A percentile compares a stretch with the other conserved stretches of the same genome.
These are phyloP conservation scores for Triplophysa tibetana DNA, from an alignment of 2,113 vertebrate genomes.

Conservation along the genomic window DNA sequence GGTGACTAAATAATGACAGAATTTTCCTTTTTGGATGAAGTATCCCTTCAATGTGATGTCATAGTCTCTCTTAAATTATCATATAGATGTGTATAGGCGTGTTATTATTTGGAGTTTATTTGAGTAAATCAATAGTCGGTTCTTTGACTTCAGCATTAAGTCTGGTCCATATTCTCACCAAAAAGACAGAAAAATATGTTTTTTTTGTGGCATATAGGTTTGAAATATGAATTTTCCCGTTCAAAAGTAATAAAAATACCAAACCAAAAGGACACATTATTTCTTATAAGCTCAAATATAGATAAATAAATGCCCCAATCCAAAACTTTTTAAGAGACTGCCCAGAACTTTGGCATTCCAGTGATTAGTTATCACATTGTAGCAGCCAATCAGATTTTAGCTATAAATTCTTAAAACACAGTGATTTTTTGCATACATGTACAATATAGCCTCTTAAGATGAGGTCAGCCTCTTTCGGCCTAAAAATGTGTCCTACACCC, in stretches of 20 bases:
- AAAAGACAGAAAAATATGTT: not conserved
- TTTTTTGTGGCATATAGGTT: not conserved
- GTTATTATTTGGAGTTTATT: not conserved
- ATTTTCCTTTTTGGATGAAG: no score
- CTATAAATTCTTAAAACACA: not conserved
- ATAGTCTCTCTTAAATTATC: not conserved
- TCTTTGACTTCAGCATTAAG: no score
- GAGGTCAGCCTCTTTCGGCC: not conserved
- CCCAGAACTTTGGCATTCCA: not conserved
- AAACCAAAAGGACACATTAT: not conserved
- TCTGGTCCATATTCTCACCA: no score
- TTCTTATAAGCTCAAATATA: not conserved
- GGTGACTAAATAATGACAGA: no score
- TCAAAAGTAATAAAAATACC: not conserved
- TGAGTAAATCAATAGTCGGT: not conserved
- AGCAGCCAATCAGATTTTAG: not conserved
- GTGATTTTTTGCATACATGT: not conserved
- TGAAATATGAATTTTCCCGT: not conserved
- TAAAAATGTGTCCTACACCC: slow-evolving; percentile 49
- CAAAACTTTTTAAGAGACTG: no score
- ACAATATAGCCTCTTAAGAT: not conserved
- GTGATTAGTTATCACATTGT: not conserved
- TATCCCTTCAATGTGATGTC: not conserved
- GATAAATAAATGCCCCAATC: no score
- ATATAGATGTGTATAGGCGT: not conserved